Base-by-base conservation (phyloP, 2,797 vertebrate species). In the Chelidonichthys spinosus region DNA sequence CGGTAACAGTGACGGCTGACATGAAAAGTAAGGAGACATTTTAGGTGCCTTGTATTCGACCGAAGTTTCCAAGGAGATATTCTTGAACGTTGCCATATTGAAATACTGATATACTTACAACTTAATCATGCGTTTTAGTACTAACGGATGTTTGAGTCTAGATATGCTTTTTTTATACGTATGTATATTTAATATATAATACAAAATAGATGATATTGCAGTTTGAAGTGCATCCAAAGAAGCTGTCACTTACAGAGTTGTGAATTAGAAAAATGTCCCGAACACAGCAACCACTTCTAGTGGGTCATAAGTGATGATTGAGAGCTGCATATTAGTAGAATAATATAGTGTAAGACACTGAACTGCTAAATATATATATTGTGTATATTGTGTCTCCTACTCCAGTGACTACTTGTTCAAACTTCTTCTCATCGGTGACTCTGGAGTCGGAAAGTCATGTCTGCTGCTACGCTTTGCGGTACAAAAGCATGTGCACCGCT, bases 391-490 rank as follows among this genome's bases (percentile, higher is more conserved):
- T 50, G n/a, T 58, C 32, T 79, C 44, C 40, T 72, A 76, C 43
- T 44, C 17, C 67, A 96, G 95, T 66, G 95, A 96, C 79, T 96
- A 95, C 78, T 83, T 96, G 60, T 96, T 96, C 87, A 96, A 96
- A 79, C 89, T 96, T 52, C 93, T 96, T 10, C 87, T 96, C 58
- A 95, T 95, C 7, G 95, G 95, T 2, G 95, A 95, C 87, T 96
- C 95, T 53, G 95, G 95, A 7, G 95, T 96, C 0, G 95, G 95
- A 15, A 96, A 96, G 84, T 96, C 95, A 0, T 95, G 95, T 75
- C 92, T 96, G 63, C 91, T 96, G 63, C 89, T 96, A 40, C 95
- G 95, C 39, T 96, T 95, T 52, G 93, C 94, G 68, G 95, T 96
- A 91, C n/a, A 42, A 36, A 61, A 9, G 14, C 7, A 17, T n/a